Evolutionary conservation across 1,140 invertebrate species (phyloP), one percentile per base, ranked within the genome.

Genomic region (Oryctes rhinoceros): DNA sequence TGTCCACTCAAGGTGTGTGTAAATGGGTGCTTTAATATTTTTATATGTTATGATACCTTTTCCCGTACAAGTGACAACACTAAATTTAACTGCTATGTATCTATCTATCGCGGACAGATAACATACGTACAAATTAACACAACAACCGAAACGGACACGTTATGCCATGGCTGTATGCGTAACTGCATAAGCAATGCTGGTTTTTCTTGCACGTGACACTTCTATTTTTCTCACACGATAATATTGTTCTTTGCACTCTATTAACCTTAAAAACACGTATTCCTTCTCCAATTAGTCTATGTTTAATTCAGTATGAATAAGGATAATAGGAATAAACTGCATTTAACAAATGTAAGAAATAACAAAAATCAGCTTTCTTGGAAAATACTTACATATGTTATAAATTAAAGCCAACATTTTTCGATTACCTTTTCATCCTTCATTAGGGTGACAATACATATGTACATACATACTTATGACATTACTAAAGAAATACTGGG

Each of bases 1-100:
- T 87, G 86, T 85, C 85, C 83, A 84, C 85, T 85, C 86, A 87
- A 88, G 87, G 87, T 88, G 87, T 88, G 87, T 88, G 85, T 87
- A 86, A 84, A 80, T 83, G 85, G 84, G 84, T 84, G 84, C 84
- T 85, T 82, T 80, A 80, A 67, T 20, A 67, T 67, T 59, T 67
- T 67, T 67, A 67, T 67, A 67, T 67, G 62, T 67, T 67, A 67
- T 24, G 20, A 67, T 35, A 67, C 62, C 62, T 67, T 67, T 67
- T 35, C 62, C 62, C n/a, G 18, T n/a, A 67, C 62, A 67, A 18
- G 24, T 15, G 13, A 67, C 62, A 67, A 67, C 62, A 67, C 62
- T 24, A 24, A 67, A 67, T 20, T 20, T 67, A 67, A 67, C 11
- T 53, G 15, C 62, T 9, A 18, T 67, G 3, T 39, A 39, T 39